phyloP scores from a whole-genome alignment of 92 coral and sea anemone genomes.

The Epizoanthus rinbou region DNA sequence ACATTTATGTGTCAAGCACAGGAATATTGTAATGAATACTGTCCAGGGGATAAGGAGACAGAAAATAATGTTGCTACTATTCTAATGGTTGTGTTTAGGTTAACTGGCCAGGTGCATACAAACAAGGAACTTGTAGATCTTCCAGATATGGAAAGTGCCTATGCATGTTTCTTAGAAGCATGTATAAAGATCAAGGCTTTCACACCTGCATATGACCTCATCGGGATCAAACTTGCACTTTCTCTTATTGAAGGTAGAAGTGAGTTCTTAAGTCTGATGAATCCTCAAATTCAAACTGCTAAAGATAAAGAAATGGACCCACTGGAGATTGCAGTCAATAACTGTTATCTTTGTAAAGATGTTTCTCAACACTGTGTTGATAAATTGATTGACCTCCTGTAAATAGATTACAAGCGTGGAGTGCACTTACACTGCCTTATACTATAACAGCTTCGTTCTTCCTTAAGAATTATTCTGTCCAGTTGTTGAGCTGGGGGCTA shows the following conservation, averaged over 20 bases:
- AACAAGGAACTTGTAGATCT: constrained; percentile 9
- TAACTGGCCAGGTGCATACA: constrained; percentile 19
- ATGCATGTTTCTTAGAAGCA: not conserved
- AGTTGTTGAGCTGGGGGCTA: too few relatives aligned
- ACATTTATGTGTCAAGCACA: not conserved
- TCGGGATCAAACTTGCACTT: constrained; percentile 24
- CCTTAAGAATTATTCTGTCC: too few relatives aligned
- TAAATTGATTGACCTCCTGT: not conserved
- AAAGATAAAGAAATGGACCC: not conserved
- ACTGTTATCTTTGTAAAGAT: constrained; percentile 25
- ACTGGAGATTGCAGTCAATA: constrained; percentile 2
- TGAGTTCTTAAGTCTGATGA: not conserved
- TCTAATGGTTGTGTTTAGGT: constrained; percentile 3
- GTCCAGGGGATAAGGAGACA: constrained; percentile 7
- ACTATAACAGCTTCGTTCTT: too few relatives aligned
- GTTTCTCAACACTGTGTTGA: constrained; percentile 4
- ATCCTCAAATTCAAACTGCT: constrained; percentile 13
- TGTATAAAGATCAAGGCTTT: constrained; percentile 5
- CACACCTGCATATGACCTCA: constrained; percentile 17
- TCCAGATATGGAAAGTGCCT: constrained; percentile 32
- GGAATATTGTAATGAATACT: not conserved
- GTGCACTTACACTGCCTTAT: too few relatives aligned
- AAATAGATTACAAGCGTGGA: not conserved
- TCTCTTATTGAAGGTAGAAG: constrained; percentile 13
- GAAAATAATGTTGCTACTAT: constrained; percentile 10